A percentile compares a stretch with the other conserved stretches of the same genome.
These are phyloP conservation scores for Centropristis striata DNA, from an alignment of 2,113 vertebrate genomes.

Conservation along the genomic window DNA sequence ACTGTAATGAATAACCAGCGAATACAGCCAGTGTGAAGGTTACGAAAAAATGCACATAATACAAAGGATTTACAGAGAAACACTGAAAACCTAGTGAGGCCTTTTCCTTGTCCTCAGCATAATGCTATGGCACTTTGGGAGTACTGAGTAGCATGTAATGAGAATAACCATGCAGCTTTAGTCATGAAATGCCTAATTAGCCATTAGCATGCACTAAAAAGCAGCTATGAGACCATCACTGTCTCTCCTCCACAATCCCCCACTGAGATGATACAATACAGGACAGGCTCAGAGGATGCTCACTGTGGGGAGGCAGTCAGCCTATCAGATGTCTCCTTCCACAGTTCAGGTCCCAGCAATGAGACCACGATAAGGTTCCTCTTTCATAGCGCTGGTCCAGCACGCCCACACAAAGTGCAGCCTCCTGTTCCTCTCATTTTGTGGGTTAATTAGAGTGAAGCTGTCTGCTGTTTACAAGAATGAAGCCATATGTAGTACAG, in stretches of 20 bases:
- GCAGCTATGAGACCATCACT: conserved; percentile 61
- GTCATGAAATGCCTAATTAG: conserved; percentile 76
- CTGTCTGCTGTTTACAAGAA: conserved; percentile 80
- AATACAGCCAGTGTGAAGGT: not conserved
- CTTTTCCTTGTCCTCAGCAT: conserved; percentile 27
- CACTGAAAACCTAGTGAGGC: conserved; percentile 3
- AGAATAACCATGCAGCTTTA: conserved; percentile 67
- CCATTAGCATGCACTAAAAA: conserved; percentile 73
- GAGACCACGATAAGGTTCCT: conserved; percentile 54
- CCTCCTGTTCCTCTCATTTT: conserved; percentile 81
- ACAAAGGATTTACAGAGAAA: conserved; percentile 12
- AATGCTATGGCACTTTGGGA: conserved; percentile 60
- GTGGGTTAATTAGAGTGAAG: conserved; percentile 85
- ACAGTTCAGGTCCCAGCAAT: conserved; percentile 46
- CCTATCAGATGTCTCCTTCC: conserved; percentile 63
- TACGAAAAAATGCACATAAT: conserved; percentile 1
- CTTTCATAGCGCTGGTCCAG: conserved; percentile 21
- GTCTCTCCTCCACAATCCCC: conserved; percentile 53
- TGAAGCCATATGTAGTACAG: conserved; percentile 80
- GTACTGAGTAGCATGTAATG: conserved; percentile 70
- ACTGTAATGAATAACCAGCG: conserved; percentile 35
- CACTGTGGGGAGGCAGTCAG: conserved; percentile 26
- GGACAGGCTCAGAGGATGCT: conserved; percentile 37
- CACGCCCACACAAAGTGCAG: conserved; percentile 75
- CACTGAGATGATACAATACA: conserved; percentile 41